Evolutionary conservation across 2,113 vertebrate species (phyloP).

Genomic region (Tursiops truncatus): DNA sequence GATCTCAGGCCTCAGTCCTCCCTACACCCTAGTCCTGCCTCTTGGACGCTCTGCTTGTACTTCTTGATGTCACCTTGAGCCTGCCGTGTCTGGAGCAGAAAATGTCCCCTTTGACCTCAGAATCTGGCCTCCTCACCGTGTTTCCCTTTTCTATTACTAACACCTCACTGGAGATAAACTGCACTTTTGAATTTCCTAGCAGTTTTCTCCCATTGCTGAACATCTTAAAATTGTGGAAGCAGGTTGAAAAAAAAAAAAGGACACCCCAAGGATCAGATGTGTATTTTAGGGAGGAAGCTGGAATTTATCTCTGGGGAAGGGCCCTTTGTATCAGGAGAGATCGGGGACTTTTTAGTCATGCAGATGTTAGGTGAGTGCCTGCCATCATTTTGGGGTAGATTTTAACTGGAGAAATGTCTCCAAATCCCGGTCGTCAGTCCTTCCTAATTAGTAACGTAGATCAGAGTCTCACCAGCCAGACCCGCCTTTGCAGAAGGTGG

Average conservation of each 20-base stretch:
- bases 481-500: background rate
- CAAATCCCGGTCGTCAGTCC: background rate
- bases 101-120: background rate
- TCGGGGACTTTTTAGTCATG: accelerated
- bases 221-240: too few relatives aligned
- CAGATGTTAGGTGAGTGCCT: accelerated
- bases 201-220: background rate
- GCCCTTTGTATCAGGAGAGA: accelerated
- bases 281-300: background rate
- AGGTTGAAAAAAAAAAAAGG: background rate
- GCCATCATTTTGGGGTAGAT: background rate
- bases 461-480: accelerated
- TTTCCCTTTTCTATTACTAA: background rate
- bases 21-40: background rate
- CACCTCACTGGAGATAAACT: background rate
- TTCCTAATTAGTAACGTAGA: background rate
- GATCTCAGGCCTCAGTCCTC: background rate
- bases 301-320: background rate
- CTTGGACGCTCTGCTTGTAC: accelerated
- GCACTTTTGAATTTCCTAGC: background rate
- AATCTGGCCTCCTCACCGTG: accelerated
- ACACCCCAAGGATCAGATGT: background rate
- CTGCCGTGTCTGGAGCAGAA: accelerated
- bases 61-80: background rate
- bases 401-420: background rate